Percentiles rank a stretch among this genome's conserved stretches.
Evolutionary conservation across 2,888 invertebrate genomes (phyloP).

Genomic region (Blastobasis lacticolella): DNA sequence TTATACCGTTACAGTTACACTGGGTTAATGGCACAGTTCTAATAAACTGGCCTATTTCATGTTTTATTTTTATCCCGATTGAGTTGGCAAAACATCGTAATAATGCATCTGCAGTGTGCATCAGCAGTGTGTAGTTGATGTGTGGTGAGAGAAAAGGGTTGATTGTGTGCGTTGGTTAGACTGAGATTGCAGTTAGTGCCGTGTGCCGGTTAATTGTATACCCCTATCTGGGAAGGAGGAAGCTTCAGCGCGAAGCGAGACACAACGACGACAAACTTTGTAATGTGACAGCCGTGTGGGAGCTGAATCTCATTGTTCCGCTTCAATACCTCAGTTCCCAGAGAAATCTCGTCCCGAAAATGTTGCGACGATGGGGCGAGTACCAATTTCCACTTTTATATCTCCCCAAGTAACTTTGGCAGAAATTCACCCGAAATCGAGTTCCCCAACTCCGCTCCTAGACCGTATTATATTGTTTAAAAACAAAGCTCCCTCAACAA

Average conservation of each 20-base stretch:
- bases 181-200: too few species aligned
- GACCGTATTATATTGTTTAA: constrained; percentile 18
- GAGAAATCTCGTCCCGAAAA: constrained; percentile 33
- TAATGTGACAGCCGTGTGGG: constrained; percentile 40
- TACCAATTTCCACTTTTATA: constrained; percentile 27
- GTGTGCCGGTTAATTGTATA: too few species aligned
- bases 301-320: constrained; percentile 43
- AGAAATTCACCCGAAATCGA: constrained; percentile 19
- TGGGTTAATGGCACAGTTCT: neutral
- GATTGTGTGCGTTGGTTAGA: too few species aligned
- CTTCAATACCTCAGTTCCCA: constrained; percentile 34
- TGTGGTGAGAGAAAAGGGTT: too few species aligned
- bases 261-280: constrained; percentile 26
- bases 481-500: constrained; percentile 16
- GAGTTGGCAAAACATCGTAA: constrained; percentile 22
- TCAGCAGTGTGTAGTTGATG: neutral
- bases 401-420: constrained; percentile 15
- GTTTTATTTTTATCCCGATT: constrained; percentile 22
- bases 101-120: constrained; percentile 4
- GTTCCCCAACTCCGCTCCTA: constrained; percentile 21
- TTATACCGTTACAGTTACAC: too few species aligned
- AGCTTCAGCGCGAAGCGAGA: too few species aligned
- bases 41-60: constrained; percentile 17
- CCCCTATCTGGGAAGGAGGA: too few species aligned
- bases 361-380: constrained; percentile 39